Conservation (phyloP, 2,797 vertebrate genomes). For the Rhabdomys pumilio region DNA sequence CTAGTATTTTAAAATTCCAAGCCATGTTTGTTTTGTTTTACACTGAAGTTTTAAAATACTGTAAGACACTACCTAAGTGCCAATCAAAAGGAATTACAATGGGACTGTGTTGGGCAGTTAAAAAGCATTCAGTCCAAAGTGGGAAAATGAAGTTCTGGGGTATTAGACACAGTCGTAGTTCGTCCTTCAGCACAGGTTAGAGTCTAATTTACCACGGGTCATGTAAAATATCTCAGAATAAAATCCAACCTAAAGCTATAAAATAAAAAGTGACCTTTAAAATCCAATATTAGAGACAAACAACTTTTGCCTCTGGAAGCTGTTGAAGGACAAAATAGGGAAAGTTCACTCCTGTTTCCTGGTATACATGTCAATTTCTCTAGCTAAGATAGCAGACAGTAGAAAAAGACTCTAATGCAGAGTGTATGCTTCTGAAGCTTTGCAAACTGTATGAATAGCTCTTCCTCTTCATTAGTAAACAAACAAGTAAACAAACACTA, state of each 20-base stretch:
- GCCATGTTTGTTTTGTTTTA: not conserved
- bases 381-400: not conserved
- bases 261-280: conserved; percentile 85
- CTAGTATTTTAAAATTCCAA: conserved; percentile 36
- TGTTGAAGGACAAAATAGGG: conserved; percentile 78
- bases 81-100: conserved; percentile 48
- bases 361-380: conserved; percentile 15
- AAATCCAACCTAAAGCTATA: conserved; percentile 80
- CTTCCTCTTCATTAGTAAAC: not conserved
- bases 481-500: not conserved
- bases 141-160: conserved; percentile 67
- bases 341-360: conserved; percentile 62
- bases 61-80: not conserved
- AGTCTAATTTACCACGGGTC: conserved; percentile 83
- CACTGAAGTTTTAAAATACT: conserved; percentile 44
- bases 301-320: conserved; percentile 75
- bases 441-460: not conserved
- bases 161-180: conserved; percentile 74
- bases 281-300: conserved; percentile 83
- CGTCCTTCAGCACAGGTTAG: conserved; percentile 81
- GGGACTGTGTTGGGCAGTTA: conserved; percentile 13
- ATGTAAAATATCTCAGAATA: conserved; percentile 83
- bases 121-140: conserved; percentile 45
- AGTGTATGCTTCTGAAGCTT: not conserved
- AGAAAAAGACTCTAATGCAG: not conserved